These are phyloP conservation scores for Mythimna albipuncta DNA, from an alignment of 2,888 invertebrate genomes.

Conservation along the genomic window DNA sequence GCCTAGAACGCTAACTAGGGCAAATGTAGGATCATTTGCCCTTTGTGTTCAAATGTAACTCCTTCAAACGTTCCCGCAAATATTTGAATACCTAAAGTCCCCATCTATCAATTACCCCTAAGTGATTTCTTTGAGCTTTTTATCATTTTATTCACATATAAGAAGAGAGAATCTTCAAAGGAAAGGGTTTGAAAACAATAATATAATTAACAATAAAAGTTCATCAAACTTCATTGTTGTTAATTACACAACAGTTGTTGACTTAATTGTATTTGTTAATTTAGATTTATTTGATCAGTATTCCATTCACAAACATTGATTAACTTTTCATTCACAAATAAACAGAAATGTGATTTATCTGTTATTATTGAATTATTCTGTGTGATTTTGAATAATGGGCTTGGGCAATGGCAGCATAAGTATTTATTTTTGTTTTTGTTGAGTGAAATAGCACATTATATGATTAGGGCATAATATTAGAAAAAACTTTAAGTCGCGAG, in stretches of 20 bases:
- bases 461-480: too few species aligned
- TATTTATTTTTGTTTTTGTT: neutral
- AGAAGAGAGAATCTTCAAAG: constrained; percentile 41
- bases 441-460: neutral
- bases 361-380: constrained; percentile 38
- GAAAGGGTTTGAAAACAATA: constrained; percentile 49
- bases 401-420: neutral
- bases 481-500: too few species aligned
- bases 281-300: constrained; percentile 44
- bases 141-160: constrained; percentile 36
- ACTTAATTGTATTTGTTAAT: constrained; percentile 44
- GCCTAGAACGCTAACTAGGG: too few species aligned
- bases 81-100: constrained; percentile 1
- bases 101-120: constrained; percentile 13
- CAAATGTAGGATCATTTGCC: too few species aligned
- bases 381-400: constrained; percentile 4
- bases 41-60: neutral
- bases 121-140: constrained; percentile 30
- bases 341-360: constrained; percentile 38
- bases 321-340: constrained; percentile 50
- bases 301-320: constrained; percentile 45
- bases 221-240: constrained; percentile 58
- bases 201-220: constrained; percentile 32
- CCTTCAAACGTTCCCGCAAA: neutral
- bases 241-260: constrained; percentile 51